Evolutionary conservation across 2,113 vertebrate genomes (phyloP).

Genomic region (Malurus cyaneus): DNA sequence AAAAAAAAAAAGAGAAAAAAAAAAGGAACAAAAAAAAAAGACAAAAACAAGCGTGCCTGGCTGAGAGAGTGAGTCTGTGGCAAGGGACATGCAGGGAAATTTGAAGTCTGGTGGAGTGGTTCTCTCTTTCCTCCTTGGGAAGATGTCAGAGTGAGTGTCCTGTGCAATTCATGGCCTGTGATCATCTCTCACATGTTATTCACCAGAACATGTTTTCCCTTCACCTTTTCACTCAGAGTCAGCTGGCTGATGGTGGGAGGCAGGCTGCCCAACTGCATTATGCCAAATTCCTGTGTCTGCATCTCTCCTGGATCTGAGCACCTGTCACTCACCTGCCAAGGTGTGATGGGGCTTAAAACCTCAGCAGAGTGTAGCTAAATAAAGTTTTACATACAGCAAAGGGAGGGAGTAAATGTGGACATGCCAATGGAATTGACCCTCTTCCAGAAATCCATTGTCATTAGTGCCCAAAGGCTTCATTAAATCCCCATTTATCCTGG

Average conservation of each 20-base stretch:
- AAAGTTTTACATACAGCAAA: background rate
- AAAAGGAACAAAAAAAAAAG: too few relatives aligned
- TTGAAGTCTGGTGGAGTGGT: background rate
- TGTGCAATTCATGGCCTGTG: background rate
- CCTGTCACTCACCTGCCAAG: background rate
- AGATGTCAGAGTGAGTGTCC: background rate
- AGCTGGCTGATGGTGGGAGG: background rate
- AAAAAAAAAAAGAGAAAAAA: too few relatives aligned
- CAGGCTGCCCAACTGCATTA: background rate
- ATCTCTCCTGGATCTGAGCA: background rate
- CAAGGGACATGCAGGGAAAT: background rate
- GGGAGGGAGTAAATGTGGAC: background rate
- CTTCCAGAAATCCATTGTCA: background rate
- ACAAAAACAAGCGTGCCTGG: background rate
- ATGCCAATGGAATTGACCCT: background rate
- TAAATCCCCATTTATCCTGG: slow-evolving; percentile 13
- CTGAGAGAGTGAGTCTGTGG: background rate
- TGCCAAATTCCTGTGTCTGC: background rate
- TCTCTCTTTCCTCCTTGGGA: background rate
- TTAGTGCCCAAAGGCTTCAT: background rate
- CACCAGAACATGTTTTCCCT: background rate
- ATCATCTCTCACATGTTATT: background rate
- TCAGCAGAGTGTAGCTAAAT: background rate
- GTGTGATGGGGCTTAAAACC: background rate
- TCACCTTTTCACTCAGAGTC: background rate